phyloP scores from a whole-genome alignment of 2,888 invertebrate species.

The Cephus runcator region DNA sequence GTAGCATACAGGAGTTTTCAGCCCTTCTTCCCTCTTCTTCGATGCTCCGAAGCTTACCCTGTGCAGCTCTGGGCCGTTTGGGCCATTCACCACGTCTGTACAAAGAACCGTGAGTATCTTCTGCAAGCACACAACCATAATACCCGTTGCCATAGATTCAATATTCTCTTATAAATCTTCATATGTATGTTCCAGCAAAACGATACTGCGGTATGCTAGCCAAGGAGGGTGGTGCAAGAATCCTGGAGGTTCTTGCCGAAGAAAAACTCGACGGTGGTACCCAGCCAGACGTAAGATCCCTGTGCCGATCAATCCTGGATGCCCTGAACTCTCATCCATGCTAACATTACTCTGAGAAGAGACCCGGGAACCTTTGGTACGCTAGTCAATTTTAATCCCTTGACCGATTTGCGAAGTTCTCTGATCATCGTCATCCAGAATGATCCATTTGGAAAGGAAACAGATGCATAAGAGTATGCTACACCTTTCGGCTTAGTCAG shows the following conservation, averaged over 20 bases:
- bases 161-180: slow-evolving; percentile 12
- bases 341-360: slow-evolving; percentile 38
- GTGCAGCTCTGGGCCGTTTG: slow-evolving; percentile 83
- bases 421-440: background rate
- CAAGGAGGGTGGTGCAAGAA: slow-evolving; percentile 71
- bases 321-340: slow-evolving; percentile 56
- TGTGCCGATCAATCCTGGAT: slow-evolving; percentile 60
- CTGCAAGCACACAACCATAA: slow-evolving; percentile 1
- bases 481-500: background rate
- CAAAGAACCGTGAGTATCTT: slow-evolving; percentile 73
- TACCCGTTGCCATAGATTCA: background rate
- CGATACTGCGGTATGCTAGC: slow-evolving; percentile 75
- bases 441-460: background rate
- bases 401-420: slow-evolving; percentile 7
- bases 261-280: slow-evolving; percentile 59
- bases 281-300: slow-evolving; percentile 56
- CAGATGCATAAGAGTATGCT: background rate
- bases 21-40: slow-evolving; percentile 77
- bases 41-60: slow-evolving; percentile 70
- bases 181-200: slow-evolving; percentile 67
- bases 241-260: slow-evolving; percentile 61
- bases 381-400: slow-evolving; percentile 52
- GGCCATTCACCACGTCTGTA: slow-evolving; percentile 82
- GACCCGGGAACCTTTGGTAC: slow-evolving; percentile 32
- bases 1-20: slow-evolving; percentile 79